Evolutionary conservation across 1,140 invertebrate genomes (phyloP).

Genomic region (Scaptomyza montana): DNA sequence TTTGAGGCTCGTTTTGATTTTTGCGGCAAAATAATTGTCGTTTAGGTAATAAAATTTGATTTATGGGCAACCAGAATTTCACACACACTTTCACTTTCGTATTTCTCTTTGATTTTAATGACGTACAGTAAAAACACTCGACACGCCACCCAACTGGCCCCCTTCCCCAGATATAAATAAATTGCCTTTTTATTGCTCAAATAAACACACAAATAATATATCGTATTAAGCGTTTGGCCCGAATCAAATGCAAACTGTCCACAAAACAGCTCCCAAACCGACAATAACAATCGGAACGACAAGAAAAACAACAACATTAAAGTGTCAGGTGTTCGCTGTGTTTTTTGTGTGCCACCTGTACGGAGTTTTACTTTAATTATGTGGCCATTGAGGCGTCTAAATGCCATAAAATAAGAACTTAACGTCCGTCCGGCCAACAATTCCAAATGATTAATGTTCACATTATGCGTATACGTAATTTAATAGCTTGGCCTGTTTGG

Average conservation of each 20-base stretch:
- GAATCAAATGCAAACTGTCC: conserved; percentile 32
- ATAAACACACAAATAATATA: conserved; percentile 28
- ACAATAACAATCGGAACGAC: conserved; percentile 43
- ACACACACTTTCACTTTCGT: conserved; percentile 38
- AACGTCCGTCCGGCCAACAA: not conserved
- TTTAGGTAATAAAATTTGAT: conserved; percentile 78
- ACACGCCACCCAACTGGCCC: conserved; percentile 13
- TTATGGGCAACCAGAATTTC: conserved; percentile 48
- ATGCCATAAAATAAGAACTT: conserved; percentile 48
- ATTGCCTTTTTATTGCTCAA: conserved; percentile 39
- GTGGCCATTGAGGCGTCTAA: conserved; percentile 47
- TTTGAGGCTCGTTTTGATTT: conserved; percentile 59
- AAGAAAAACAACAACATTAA: conserved; percentile 30
- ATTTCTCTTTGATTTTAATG: conserved; percentile 57
- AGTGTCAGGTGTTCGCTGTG: conserved; percentile 37
- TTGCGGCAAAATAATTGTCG: conserved; percentile 69
- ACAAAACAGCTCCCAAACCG: conserved; percentile 44
- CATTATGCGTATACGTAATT: conserved; percentile 33
- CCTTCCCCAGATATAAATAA: not conserved
- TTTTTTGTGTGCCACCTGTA: conserved; percentile 12
- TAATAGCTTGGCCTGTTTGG: conserved; percentile 2
- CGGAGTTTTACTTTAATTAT: conserved; percentile 30
- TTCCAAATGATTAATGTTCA: conserved; percentile 34
- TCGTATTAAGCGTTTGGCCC: conserved; percentile 30
- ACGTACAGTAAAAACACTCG: conserved; percentile 22